A percentile compares a stretch with the other conserved stretches of the same genome.
Conservation (phyloP, 1,140 invertebrate genomes). For the Bombus waltoni region DNA sequence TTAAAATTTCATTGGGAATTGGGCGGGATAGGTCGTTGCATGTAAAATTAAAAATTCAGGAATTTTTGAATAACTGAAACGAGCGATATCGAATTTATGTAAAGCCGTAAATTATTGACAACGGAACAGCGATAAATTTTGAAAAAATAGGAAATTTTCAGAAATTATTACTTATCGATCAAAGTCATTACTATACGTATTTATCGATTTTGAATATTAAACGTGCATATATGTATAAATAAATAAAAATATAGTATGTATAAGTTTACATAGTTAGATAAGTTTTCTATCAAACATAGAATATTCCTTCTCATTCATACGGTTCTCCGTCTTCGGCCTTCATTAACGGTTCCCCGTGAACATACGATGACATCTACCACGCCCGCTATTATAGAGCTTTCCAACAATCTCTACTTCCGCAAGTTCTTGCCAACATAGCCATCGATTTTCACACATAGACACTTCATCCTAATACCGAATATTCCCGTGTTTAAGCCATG, state of each 20-base stretch:
- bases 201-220: too few species aligned
- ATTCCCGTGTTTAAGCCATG: neutral
- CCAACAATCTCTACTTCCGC: constrained; percentile 17
- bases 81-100: too few species aligned
- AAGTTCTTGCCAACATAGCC: neutral
- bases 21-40: neutral
- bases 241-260: neutral
- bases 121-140: neutral
- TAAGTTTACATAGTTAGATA: neutral
- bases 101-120: neutral
- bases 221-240: too few species aligned
- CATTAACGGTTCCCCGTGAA: neutral
- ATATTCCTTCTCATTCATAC: constrained; percentile 4
- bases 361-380: constrained; percentile 5
- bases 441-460: constrained; percentile 7
- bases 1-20: neutral
- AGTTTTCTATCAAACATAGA: neutral
- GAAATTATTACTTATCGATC: too few species aligned
- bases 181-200: too few species aligned
- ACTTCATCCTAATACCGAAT: neutral
- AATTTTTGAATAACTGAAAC: too few species aligned
- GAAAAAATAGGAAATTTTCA: neutral
- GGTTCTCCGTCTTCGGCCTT: constrained; percentile 4
- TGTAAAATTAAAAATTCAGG: neutral
- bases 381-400: constrained; percentile 1